Conservation (phyloP, 2,888 invertebrate genomes). For the Eristalinus sepulchralis region DNA sequence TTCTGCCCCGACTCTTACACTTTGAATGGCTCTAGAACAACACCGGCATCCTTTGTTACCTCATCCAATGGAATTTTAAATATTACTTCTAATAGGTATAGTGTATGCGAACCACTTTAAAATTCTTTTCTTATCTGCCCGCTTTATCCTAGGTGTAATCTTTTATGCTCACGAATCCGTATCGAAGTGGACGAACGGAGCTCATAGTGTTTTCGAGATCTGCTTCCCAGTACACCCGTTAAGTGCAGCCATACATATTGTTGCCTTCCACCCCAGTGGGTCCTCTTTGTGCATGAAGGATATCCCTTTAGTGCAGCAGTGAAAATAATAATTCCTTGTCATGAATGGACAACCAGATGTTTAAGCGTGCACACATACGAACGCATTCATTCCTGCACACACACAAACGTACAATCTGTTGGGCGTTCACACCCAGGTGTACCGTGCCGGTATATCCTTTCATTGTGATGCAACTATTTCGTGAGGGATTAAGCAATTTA, state of each 20-base stretch:
- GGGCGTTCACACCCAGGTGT: not conserved
- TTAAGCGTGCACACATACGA: not conserved
- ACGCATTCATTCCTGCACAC: not conserved
- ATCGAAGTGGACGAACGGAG: conserved; percentile 46
- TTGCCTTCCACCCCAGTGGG: not conserved
- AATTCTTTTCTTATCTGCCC: conserved; percentile 67
- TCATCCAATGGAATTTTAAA: conserved; percentile 59
- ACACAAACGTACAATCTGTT: not conserved
- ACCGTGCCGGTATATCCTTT: not conserved
- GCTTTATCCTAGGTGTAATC: conserved; percentile 63
- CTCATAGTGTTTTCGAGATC: conserved; percentile 48
- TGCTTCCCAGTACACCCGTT: conserved; percentile 35
- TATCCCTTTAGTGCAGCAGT: conserved; percentile 35
- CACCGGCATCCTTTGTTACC: conserved; percentile 14
- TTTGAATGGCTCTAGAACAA: not conserved
- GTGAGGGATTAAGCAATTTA: conserved; percentile 20
- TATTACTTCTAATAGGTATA: conserved; percentile 64
- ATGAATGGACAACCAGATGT: conserved; percentile 13
- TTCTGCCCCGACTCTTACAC: not conserved
- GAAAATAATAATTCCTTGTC: conserved; percentile 58
- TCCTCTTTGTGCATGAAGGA: conserved; percentile 47
- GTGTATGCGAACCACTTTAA: conserved; percentile 62
- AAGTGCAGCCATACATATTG: conserved; percentile 41
- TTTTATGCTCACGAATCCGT: conserved; percentile 62
- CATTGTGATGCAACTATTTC: conserved; percentile 16